A percentile compares a stretch with the other conserved stretches of the same genome.
phyloP scores from a whole-genome alignment of 2,888 invertebrate species.

The Oxystoma pomonae region DNA sequence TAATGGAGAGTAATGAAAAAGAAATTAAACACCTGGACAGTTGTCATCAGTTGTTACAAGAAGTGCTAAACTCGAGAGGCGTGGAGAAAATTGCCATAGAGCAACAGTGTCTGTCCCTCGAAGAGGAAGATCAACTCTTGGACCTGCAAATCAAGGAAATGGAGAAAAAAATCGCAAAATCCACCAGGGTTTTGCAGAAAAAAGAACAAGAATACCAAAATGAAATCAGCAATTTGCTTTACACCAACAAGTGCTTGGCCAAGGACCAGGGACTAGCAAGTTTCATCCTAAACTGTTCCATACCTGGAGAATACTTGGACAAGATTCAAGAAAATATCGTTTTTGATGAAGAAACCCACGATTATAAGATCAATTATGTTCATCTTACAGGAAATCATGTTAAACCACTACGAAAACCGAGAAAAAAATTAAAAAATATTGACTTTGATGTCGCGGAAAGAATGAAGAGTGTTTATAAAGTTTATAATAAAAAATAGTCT shows the following conservation, averaged over 20 bases:
- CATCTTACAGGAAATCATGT: constrained; percentile 91
- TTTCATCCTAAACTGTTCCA: constrained; percentile 79
- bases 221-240: constrained; percentile 29
- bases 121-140: constrained; percentile 89
- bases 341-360: constrained; percentile 95
- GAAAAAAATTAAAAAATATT: constrained; percentile 3
- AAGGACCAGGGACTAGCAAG: constrained; percentile 82
- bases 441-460: background rate
- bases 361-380: constrained; percentile 94
- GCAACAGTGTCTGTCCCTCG: constrained; percentile 79
- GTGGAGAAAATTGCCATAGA: constrained; percentile 84
- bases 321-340: constrained; percentile 83
- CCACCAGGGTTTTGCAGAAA: constrained; percentile 71
- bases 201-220: constrained; percentile 48
- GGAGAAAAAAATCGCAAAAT: constrained; percentile 74
- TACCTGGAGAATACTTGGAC: constrained; percentile 84
- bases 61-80: constrained; percentile 77
- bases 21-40: constrained; percentile 71
- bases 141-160: constrained; percentile 80
- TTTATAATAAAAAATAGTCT: constrained; percentile 14
- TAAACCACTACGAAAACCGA: too few species aligned
- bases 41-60: constrained; percentile 72
- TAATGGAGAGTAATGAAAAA: constrained; percentile 77
- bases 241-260: constrained; percentile 70
- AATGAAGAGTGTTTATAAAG: constrained; percentile 9